Evolutionary conservation across 2,888 invertebrate genomes (phyloP).

Genomic region (Bellardia pandia): DNA sequence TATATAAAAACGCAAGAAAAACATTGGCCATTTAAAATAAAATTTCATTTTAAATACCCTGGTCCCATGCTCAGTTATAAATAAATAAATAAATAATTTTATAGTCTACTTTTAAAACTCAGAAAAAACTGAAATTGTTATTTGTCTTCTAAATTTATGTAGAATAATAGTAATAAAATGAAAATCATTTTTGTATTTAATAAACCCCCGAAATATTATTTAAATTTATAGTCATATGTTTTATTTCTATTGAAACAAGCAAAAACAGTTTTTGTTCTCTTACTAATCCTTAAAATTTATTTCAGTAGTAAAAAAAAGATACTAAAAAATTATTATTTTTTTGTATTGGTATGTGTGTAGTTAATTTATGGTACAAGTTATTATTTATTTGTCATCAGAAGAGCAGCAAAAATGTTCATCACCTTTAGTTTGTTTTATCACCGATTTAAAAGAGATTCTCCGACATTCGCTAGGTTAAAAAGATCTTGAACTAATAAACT

Average conservation of each 20-base stretch:
- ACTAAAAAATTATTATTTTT: neutral
- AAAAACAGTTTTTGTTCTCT: neutral
- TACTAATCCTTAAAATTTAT: conserved; percentile 34
- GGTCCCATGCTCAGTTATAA: neutral
- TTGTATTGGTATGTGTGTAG: neutral
- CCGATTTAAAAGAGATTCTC: neutral
- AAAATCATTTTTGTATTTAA: neutral
- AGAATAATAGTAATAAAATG: conserved; percentile 8
- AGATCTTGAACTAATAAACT: conserved; percentile 1
- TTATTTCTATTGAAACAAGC: neutral
- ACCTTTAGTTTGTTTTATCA: conserved; percentile 37
- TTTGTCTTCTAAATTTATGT: neutral
- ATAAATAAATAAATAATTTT: conserved; percentile 14
- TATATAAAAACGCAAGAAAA: neutral
- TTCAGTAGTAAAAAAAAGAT: conserved; percentile 6
- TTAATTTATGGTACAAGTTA: conserved; percentile 80
- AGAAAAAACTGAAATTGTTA: neutral
- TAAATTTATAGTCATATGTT: conserved; percentile 17
- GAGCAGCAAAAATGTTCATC: conserved; percentile 65
- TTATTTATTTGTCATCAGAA: conserved; percentile 80
- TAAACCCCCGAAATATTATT: neutral
- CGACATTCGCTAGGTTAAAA: neutral
- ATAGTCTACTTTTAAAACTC: conserved; percentile 3
- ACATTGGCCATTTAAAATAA: conserved; percentile 10
- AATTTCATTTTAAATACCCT: conserved; percentile 1